A percentile compares a stretch with the other conserved stretches of the same genome.
These are phyloP conservation scores for Andrena bicolor DNA, from an alignment of 2,888 invertebrate genomes.

Conservation along the genomic window DNA sequence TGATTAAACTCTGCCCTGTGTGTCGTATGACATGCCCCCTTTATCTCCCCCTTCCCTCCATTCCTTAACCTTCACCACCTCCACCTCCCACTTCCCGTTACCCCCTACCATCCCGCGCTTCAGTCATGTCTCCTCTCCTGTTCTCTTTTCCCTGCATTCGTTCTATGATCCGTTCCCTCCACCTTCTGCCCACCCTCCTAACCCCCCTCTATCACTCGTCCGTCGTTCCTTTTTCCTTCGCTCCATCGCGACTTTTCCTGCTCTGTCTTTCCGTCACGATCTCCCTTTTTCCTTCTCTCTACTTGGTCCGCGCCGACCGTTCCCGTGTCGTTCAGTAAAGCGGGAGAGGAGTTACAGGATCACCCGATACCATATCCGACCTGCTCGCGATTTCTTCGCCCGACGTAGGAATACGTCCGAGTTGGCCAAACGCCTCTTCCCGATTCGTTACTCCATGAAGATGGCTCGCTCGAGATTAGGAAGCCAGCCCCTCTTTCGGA, in stretches of 20 bases:
- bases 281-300: conserved; percentile 53
- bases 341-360: conserved; percentile 62
- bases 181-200: not conserved
- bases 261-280: conserved; percentile 22
- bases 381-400: conserved; percentile 53
- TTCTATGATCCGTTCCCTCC: conserved; percentile 26
- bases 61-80: conserved; percentile 51
- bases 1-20: conserved; percentile 82
- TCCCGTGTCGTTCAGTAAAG: conserved; percentile 37
- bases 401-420: conserved; percentile 44
- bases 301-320: conserved; percentile 52
- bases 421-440: conserved; percentile 41
- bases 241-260: not conserved
- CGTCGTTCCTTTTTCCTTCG: conserved; percentile 6
- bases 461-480: conserved; percentile 43
- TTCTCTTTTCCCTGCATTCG: conserved; percentile 19
- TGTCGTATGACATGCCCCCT: conserved; percentile 70
- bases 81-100: conserved; percentile 55
- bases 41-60: conserved; percentile 46
- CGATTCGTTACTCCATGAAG: conserved; percentile 35
- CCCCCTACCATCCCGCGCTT: conserved; percentile 30
- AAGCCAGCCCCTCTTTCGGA: conserved; percentile 17
- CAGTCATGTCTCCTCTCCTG: conserved; percentile 10
- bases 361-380: conserved; percentile 66
- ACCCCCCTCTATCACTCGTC: not conserved